These are phyloP conservation scores for Pachymerium ferrugineum DNA, from an alignment of 2,888 invertebrate genomes.

Conservation along the genomic window DNA sequence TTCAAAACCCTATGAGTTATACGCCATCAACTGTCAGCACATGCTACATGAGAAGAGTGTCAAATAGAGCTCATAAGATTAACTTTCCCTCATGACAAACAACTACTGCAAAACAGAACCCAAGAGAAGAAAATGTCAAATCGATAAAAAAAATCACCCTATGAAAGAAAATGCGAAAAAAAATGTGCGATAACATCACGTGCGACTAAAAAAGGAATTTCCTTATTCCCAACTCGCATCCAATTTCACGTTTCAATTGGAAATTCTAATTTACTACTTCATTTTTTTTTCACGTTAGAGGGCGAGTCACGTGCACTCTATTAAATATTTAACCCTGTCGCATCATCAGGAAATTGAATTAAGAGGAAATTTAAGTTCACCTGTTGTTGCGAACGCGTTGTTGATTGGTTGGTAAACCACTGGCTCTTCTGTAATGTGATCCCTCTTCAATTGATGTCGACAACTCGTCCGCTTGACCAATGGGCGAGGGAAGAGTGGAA, in stretches of 20 bases:
- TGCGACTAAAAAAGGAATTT: neutral
- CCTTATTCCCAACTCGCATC: neutral
- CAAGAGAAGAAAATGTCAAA: neutral
- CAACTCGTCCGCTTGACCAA: constrained; percentile 36
- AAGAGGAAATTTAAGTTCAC: neutral
- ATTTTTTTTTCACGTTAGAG: too few species aligned
- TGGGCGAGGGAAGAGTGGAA: constrained; percentile 48
- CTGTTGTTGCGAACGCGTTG: neutral
- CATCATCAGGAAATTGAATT: too few species aligned
- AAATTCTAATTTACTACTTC: too few species aligned
- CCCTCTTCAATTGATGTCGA: constrained; percentile 12
- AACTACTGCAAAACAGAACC: neutral
- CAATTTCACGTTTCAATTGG: neutral
- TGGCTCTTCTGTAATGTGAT: constrained; percentile 29
- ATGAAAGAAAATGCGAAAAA: neutral
- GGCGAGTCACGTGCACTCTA: too few species aligned
- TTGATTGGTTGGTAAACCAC: neutral
- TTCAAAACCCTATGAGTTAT: neutral
- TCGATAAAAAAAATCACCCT: neutral
- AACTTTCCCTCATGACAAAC: neutral
- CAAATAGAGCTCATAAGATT: neutral
- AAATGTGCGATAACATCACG: neutral
- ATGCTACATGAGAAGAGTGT: neutral
- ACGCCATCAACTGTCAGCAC: neutral
- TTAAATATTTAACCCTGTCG: too few species aligned